These are phyloP conservation scores for Unio delphinus DNA, from an alignment of 2,888 invertebrate genomes.

Conservation along the genomic window DNA sequence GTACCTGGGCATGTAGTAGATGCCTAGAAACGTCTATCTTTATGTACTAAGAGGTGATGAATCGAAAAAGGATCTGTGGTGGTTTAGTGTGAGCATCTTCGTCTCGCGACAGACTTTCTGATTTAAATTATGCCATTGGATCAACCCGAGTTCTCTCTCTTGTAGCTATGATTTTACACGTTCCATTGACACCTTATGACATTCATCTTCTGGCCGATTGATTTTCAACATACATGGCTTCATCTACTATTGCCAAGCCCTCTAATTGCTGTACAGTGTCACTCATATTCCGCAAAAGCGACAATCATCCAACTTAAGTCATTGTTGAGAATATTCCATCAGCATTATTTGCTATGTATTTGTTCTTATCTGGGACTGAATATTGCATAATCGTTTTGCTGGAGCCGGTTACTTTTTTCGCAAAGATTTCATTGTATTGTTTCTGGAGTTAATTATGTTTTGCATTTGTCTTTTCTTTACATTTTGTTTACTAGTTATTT, in stretches of 20 bases:
- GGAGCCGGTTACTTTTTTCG: slow-evolving; percentile 55
- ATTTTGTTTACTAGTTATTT: slow-evolving; percentile 42
- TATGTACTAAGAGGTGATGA: no score
- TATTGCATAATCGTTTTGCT: slow-evolving; percentile 61
- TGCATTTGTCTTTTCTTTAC: slow-evolving; percentile 54
- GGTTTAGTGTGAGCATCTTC: no score
- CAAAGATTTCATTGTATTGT: slow-evolving; percentile 37
- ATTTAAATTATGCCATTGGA: no score
- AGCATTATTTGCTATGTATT: slow-evolving; percentile 45
- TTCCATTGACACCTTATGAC: slow-evolving; percentile 32
- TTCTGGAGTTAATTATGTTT: slow-evolving; percentile 41
- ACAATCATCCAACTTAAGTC: slow-evolving; percentile 49
- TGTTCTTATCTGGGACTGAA: slow-evolving; percentile 47
- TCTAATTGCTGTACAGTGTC: slow-evolving; percentile 58
- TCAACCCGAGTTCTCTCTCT: background rate
- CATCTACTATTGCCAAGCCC: slow-evolving; percentile 61
- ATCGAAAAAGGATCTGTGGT: no score
- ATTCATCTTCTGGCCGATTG: slow-evolving; percentile 62
- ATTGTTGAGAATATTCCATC: slow-evolving; percentile 51
- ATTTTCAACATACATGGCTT: slow-evolving; percentile 62
- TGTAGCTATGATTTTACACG: slow-evolving; percentile 48
- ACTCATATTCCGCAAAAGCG: slow-evolving; percentile 47
- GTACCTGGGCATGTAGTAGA: no score
- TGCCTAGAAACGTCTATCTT: no score
- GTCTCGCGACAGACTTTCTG: no score